phyloP scores from a whole-genome alignment of 2,888 invertebrate species.

The Argyresthia albistria region DNA sequence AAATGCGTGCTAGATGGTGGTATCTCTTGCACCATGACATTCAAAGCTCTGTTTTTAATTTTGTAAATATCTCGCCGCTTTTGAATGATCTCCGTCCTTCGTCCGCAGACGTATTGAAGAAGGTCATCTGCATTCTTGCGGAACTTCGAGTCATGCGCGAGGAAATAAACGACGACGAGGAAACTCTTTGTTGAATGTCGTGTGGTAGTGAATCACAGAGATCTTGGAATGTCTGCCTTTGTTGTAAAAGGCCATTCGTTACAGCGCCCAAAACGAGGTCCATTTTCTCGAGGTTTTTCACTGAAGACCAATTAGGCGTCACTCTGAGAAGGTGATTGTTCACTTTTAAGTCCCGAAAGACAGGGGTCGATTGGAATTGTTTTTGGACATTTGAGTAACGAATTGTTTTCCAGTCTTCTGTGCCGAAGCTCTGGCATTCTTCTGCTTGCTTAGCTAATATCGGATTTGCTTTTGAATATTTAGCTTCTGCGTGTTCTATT shows the following conservation, averaged over 20 bases:
- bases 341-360: background rate
- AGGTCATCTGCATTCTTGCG: background rate
- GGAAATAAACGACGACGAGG: background rate
- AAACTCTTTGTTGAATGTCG: background rate
- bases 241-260: background rate
- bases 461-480: background rate
- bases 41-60: conserved; percentile 9
- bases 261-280: background rate
- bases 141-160: background rate
- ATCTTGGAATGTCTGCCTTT: background rate
- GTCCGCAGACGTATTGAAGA: background rate
- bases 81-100: background rate
- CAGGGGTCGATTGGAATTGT: background rate
- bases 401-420: background rate
- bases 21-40: conserved; percentile 10
- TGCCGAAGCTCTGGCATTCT: background rate
- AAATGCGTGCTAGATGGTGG: conserved; percentile 13
- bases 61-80: conserved; percentile 3
- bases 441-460: background rate
- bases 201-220: background rate
- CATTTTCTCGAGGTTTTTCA: too few relatives aligned
- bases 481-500: background rate
- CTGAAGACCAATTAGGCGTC: background rate
- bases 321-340: background rate
- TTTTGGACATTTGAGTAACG: background rate